Evolutionary conservation across 2,888 invertebrate species (phyloP), one percentile per base, ranked within the genome.

Genomic region (Tortricodes alternella): DNA sequence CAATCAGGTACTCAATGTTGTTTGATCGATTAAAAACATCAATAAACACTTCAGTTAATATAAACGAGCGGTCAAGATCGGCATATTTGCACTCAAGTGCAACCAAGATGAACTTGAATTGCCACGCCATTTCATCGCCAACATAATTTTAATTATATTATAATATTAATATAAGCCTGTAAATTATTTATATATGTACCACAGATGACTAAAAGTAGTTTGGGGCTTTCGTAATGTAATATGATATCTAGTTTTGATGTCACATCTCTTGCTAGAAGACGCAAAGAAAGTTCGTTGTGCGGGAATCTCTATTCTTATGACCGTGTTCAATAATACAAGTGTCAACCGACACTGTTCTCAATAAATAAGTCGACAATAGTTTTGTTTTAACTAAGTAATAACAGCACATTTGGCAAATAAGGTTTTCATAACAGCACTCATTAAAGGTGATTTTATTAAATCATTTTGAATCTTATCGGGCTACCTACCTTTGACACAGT

Each of bases 321-420:
- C 2, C n/a, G 18, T 24, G 11, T 53, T 27, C 24, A 6, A 11
- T 32, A 21, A n/a, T 16, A 19, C 27, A 46, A 21, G 21, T 53
- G 35, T 32, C 21, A 32, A 32, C 46, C 19, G 21, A 27, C 19
- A 16, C 21, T 29, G 46, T 46, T 32, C 15, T 27, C 48, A 57
- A 62, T 61, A 61, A 59, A 68, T 62, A 68, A 64, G 46, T 58
- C 19, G 13, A 51, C 57, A 52, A 64, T 62, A 53, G 52, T 65
- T 68, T 61, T 63, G 62, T 62, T 62, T 52, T 61, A 52, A 55
- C 60, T 29, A 29, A 29, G 53, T 64, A 61, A 60, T 52, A 63
- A 51, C 60, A 53, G 11, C 27, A 27, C 18, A 11, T n/a, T 5
- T 3, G 41, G 11, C 41, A 24, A 7, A 15, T 1, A 15, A 19